Conservation (phyloP, 2,113 vertebrate species). For the Thamnaconus septentrionalis region DNA sequence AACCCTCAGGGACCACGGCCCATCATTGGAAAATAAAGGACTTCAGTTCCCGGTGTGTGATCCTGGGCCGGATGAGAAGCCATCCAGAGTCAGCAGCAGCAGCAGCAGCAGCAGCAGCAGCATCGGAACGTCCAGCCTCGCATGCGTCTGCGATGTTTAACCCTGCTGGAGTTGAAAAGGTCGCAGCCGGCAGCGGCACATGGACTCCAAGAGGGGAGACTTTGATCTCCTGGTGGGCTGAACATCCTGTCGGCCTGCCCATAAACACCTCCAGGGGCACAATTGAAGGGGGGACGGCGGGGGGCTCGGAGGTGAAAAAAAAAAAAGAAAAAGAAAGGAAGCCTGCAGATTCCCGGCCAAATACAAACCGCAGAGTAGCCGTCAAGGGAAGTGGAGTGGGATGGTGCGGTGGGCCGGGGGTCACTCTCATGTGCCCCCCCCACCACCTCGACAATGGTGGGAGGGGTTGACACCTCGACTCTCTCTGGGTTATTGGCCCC, state of each 20-base stretch:
- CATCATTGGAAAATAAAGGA: too few relatives aligned
- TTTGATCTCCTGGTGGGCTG: constrained; percentile 76
- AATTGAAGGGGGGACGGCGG: constrained; percentile 57
- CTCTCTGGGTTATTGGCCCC: constrained; percentile 51
- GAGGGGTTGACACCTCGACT: constrained; percentile 67
- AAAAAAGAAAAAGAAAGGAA: neutral
- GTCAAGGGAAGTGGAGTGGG: constrained; percentile 45
- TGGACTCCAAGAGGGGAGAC: constrained; percentile 66
- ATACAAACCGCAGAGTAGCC: constrained; percentile 46
- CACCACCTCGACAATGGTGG: constrained; percentile 62
- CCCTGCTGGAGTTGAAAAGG: constrained; percentile 73
- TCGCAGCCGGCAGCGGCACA: constrained; percentile 68
- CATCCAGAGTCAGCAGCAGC: constrained; percentile 20
- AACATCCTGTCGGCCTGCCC: constrained; percentile 78
- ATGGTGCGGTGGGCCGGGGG: constrained; percentile 24
- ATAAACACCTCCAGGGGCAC: constrained; percentile 78
- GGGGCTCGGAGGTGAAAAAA: constrained; percentile 53
- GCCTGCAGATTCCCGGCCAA: constrained; percentile 52
- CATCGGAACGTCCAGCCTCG: constrained; percentile 51
- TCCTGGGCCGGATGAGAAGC: constrained; percentile 45
- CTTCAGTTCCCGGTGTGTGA: constrained; percentile 27
- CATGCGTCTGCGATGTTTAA: constrained; percentile 64
- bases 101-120: constrained; percentile 35
- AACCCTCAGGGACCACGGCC: too few relatives aligned
- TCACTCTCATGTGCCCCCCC: constrained; percentile 39